These are phyloP conservation scores for Anguilla japonica DNA, from an alignment of 2,113 vertebrate genomes.

Conservation along the genomic window DNA sequence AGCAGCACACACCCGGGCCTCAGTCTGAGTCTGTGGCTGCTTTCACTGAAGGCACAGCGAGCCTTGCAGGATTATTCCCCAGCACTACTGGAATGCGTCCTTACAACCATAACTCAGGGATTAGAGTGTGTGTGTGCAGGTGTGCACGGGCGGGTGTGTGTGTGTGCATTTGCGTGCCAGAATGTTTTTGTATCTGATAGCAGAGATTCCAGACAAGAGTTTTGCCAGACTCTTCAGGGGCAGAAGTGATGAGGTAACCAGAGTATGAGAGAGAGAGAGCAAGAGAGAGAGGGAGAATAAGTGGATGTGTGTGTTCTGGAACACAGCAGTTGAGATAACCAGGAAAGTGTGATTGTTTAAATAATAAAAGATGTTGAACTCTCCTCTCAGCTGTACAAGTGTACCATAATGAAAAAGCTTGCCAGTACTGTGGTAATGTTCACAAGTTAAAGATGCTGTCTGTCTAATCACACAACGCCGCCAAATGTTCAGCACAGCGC, in stretches of 20 bases:
- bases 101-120: not conserved
- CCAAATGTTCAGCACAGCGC: no score
- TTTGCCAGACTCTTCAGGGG: constrained; percentile 9
- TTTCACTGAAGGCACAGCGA: not conserved
- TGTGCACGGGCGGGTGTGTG: not conserved
- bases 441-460: no score
- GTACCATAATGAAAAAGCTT: no score
- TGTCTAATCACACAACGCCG: no score
- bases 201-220: not conserved
- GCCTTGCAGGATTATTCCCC: not conserved
- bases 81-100: constrained; percentile 18
- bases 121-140: not conserved
- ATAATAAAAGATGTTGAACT: not conserved
- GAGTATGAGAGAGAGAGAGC: not conserved
- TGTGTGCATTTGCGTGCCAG: constrained; percentile 7
- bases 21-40: not conserved
- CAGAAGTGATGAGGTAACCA: constrained; percentile 39
- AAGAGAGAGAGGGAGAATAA: not conserved
- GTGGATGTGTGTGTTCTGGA: not conserved
- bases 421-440: no score
- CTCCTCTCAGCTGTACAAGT: no score
- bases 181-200: not conserved
- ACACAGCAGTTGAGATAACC: constrained; percentile 37
- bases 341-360: constrained; percentile 31
- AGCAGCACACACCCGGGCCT: no score